Base-by-base conservation (phyloP, 2,113 vertebrate genomes). In the Coptodon rendalli region DNA sequence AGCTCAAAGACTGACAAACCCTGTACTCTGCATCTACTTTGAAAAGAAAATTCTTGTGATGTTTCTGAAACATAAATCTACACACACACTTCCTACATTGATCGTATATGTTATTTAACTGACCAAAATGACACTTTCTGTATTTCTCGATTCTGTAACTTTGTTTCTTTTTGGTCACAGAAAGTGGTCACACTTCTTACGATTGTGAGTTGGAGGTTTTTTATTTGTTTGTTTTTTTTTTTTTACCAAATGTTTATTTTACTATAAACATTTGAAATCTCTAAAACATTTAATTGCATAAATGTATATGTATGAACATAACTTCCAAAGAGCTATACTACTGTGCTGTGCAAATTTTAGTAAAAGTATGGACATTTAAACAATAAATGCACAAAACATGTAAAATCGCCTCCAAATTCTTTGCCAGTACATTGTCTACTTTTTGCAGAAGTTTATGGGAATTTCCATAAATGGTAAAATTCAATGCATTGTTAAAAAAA, bases 1-100 rank as follows among this genome's bases (percentile, higher is more conserved):
- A 68, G n/a, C 93, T 93, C 87, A 94, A 93, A 94, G 82, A 88
- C 54, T 6, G 16, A 27, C 78, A 78, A 52, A 31, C 43, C 24
- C 24, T 76, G 86, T 36, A 6, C 52, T 80, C 43, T 7, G 3
- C 2, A 73, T 34, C 34, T 80, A 66, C 63, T 13, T 13, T 19
- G 78, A 76, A 48, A 71, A 22, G 56, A 1, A 52, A 45, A 63
- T 43, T 29, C 12, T 22, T 13, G 14, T 12, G 40, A 76, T 73
- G 43, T 57, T 54, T 61, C 24, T 78, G 31, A 83, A 82, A 81
- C 76, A 59, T 76, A 12, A 19, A 87, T 27, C 38, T 50, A 78
- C 11, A n/a, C 73, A 52, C 3, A 13, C 73, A 31, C 48, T 66
- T 45, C 24, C 56, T 16, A n/a, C 27, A 80, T 6, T 31, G 43